Percentiles rank a stretch among this genome's conserved stretches.
Conservation (phyloP, 2,888 invertebrate genomes). For the Petrophora chlorosata region DNA sequence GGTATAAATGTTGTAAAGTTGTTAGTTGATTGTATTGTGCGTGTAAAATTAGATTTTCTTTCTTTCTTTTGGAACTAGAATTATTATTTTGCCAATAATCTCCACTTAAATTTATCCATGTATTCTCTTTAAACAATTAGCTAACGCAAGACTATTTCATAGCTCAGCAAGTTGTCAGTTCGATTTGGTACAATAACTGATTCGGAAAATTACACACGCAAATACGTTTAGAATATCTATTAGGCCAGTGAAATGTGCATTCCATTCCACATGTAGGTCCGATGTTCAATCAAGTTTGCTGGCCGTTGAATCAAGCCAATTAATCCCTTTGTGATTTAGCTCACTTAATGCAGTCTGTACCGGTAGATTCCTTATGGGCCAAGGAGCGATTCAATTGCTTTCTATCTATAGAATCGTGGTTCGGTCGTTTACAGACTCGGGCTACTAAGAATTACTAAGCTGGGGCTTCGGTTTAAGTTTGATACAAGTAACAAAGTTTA, state of each 20-base stretch:
- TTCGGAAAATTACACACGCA: slow-evolving; percentile 25
- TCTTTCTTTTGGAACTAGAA: too few species aligned
- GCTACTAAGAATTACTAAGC: slow-evolving; percentile 2
- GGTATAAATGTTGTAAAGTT: slow-evolving; percentile 5
- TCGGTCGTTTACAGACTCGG: not conserved
- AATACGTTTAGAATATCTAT: slow-evolving; percentile 14
- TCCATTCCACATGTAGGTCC: slow-evolving; percentile 24
- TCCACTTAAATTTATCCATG: too few species aligned
- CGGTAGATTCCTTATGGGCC: slow-evolving; percentile 19
- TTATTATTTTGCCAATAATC: too few species aligned
- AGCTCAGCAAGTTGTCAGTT: not conserved
- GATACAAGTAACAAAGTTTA: not conserved
- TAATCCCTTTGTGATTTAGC: slow-evolving; percentile 52
- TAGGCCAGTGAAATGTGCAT: slow-evolving; percentile 30
- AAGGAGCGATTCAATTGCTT: slow-evolving; percentile 13
- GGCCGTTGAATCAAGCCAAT: slow-evolving; percentile 48
- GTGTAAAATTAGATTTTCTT: not conserved
- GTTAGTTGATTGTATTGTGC: not conserved
- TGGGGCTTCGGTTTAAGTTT: not conserved
- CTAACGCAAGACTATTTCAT: not conserved
- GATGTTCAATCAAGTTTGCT: slow-evolving; percentile 49
- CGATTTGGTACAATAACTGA: slow-evolving; percentile 17
- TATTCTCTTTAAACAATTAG: not conserved
- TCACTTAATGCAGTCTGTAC: slow-evolving; percentile 32
- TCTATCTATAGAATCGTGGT: slow-evolving; percentile 1